A percentile compares a stretch with the other conserved stretches of the same genome.
These are phyloP conservation scores for Pseudorasbora parva DNA, from an alignment of 2,113 vertebrate species.

Conservation along the genomic window DNA sequence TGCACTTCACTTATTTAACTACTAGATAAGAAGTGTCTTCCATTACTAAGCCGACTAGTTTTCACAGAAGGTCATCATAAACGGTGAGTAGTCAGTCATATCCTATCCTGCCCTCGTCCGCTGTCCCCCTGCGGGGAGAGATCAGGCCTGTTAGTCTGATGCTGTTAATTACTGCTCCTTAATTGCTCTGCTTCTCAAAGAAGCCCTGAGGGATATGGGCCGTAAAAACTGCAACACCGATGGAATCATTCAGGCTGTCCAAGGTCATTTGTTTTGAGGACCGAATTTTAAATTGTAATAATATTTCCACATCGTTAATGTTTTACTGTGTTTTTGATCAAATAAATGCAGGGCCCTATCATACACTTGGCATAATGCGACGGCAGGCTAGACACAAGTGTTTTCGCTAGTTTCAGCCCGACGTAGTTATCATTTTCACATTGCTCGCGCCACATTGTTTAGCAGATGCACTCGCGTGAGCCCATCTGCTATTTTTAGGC, in stretches of 20 bases:
- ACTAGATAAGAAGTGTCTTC: slow-evolving; percentile 1
- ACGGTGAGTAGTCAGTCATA: not conserved
- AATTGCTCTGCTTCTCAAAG: slow-evolving; percentile 43
- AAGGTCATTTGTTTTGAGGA: slow-evolving; percentile 45
- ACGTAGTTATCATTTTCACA: too few species aligned
- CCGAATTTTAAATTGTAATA: too few species aligned
- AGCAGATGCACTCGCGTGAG: too few species aligned
- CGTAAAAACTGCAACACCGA: slow-evolving; percentile 21
- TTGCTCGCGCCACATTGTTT: too few species aligned
- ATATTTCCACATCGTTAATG: too few species aligned
- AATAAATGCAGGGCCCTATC: not conserved
- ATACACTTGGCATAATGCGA: too few species aligned
- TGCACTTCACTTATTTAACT: slow-evolving; percentile 29
- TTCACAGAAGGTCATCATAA: not conserved
- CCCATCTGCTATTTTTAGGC: too few species aligned
- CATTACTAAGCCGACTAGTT: not conserved
- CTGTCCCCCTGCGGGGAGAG: not conserved
- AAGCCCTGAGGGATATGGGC: slow-evolving; percentile 22
- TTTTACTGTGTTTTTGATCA: not conserved
- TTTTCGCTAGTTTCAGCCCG: too few species aligned
- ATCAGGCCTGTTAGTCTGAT: slow-evolving; percentile 22
- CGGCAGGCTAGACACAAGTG: too few species aligned
- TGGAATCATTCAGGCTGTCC: slow-evolving; percentile 2
- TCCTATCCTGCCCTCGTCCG: not conserved
- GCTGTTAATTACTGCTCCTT: slow-evolving; percentile 46